These are phyloP conservation scores for Plebejus argus DNA, from an alignment of 2,888 invertebrate species.

Conservation along the genomic window DNA sequence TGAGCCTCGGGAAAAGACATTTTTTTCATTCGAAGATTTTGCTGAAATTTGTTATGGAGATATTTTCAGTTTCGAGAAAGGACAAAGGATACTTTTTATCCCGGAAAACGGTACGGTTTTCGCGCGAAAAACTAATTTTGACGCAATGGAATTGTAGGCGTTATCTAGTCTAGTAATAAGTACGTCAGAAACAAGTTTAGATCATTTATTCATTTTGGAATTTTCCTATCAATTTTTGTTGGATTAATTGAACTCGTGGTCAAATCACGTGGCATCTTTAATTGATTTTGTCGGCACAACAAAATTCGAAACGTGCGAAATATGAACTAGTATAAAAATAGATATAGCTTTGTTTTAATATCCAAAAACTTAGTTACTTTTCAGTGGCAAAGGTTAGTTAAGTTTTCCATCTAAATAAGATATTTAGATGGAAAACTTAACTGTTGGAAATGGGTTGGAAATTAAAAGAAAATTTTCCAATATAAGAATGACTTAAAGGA, in stretches of 20 bases:
- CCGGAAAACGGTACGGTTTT: no score
- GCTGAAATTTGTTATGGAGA: no score
- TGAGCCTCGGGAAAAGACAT: no score
- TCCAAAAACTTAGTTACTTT: neutral
- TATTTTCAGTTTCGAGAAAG: no score
- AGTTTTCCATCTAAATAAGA: no score
- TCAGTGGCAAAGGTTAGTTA: neutral
- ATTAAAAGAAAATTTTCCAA: no score
- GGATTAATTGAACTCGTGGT: neutral
- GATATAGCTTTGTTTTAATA: neutral
- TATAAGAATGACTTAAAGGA: no score
- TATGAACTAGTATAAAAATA: neutral
- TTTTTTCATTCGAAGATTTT: no score
- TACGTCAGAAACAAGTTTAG: neutral
- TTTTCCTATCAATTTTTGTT: neutral
- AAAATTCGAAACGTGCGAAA: neutral
- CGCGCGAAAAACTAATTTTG: neutral
- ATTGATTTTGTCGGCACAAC: neutral
- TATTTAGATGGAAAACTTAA: no score
- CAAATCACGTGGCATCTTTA: conserved; percentile 5
- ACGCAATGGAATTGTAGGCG: neutral
- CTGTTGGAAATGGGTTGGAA: no score
- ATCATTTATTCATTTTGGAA: neutral
- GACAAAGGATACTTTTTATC: no score
- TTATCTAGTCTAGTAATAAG: neutral